Percentiles rank a stretch among this genome's conserved stretches.
Evolutionary conservation across 2,113 vertebrate genomes (phyloP).

Genomic region (Pangasianodon gigas): DNA sequence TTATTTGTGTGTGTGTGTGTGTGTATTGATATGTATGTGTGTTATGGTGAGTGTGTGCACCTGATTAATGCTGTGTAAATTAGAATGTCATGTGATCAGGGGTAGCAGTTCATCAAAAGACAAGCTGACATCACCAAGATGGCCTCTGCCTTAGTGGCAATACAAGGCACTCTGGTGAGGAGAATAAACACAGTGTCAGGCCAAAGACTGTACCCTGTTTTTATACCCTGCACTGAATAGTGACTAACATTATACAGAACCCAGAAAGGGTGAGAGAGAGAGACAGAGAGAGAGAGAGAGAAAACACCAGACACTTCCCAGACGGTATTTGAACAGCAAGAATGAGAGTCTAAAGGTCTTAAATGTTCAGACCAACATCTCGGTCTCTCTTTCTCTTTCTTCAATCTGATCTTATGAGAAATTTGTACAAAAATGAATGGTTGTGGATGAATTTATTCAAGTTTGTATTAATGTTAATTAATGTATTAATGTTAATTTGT

Average conservation of each 20-base stretch:
- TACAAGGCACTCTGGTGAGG: slow-evolving; percentile 17
- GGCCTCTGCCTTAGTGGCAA: slow-evolving; percentile 24
- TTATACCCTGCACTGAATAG: slow-evolving; percentile 17
- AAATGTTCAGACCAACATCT: not conserved
- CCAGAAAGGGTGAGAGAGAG: not conserved
- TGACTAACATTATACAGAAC: slow-evolving; percentile 36
- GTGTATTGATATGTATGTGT: not conserved
- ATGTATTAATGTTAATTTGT: too few species aligned
- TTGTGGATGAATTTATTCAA: not conserved
- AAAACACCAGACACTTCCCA: not conserved
- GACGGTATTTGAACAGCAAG: not conserved
- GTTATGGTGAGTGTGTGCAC: not conserved
- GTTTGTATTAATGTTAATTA: too few species aligned
- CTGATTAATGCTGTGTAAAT: slow-evolving; percentile 20
- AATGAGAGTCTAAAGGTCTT: not conserved
- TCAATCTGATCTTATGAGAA: not conserved
- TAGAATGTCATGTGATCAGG: not conserved
- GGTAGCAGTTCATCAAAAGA: slow-evolving; percentile 20
- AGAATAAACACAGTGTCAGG: slow-evolving; percentile 38
- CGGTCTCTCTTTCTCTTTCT: not conserved
- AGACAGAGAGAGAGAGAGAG: not conserved
- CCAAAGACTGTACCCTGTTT: slow-evolving; percentile 43
- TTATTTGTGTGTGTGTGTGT: not conserved
- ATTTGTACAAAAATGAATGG: not conserved
- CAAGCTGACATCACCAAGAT: not conserved